These are phyloP conservation scores for Portevinia maculata DNA, from an alignment of 2,888 invertebrate genomes.

Conservation along the genomic window DNA sequence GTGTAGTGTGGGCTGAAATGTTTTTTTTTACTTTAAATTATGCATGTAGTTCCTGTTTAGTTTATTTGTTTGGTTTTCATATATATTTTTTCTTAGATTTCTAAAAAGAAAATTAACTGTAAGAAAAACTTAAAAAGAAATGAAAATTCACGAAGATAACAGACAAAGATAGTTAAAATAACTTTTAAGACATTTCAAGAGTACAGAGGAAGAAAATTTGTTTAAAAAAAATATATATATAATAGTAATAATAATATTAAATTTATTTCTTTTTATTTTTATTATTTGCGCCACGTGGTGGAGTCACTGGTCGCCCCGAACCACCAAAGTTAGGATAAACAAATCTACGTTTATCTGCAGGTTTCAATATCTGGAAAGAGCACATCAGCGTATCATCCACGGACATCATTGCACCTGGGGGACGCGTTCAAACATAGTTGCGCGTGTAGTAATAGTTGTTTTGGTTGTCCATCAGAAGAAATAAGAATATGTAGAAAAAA, in stretches of 20 bases:
- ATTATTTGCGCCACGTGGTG: slow-evolving; percentile 96
- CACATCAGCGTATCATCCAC: slow-evolving; percentile 99
- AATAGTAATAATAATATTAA: slow-evolving; percentile 76
- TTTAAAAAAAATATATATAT: slow-evolving; percentile 27
- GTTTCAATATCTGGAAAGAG: slow-evolving; percentile 98
- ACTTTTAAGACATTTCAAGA: slow-evolving; percentile 61
- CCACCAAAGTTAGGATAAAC: slow-evolving; percentile 95
- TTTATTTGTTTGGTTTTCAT: slow-evolving; percentile 49
- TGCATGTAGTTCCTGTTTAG: slow-evolving; percentile 43
- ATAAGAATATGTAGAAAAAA: slow-evolving; percentile 29
- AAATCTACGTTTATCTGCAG: slow-evolving; percentile 99
- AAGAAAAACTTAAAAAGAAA: slow-evolving; percentile 18
- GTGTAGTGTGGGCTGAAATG: slow-evolving; percentile 38
- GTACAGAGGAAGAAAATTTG: slow-evolving; percentile 55
- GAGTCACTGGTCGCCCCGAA: slow-evolving; percentile 98
- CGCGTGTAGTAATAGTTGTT: slow-evolving; percentile 2
- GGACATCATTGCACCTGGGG: slow-evolving; percentile 95
- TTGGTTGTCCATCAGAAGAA: slow-evolving; percentile 23
- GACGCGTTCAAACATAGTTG: not conserved
- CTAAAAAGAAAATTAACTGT: slow-evolving; percentile 39
- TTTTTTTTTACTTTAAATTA: slow-evolving; percentile 8
- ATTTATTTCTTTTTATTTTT: slow-evolving; percentile 97
- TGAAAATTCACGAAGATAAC: slow-evolving; percentile 8
- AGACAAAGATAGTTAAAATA: slow-evolving; percentile 20
- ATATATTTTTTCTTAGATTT: slow-evolving; percentile 34